Conservation (phyloP, 2,797 vertebrate genomes). For the Hyperoplus lanceolatus region DNA sequence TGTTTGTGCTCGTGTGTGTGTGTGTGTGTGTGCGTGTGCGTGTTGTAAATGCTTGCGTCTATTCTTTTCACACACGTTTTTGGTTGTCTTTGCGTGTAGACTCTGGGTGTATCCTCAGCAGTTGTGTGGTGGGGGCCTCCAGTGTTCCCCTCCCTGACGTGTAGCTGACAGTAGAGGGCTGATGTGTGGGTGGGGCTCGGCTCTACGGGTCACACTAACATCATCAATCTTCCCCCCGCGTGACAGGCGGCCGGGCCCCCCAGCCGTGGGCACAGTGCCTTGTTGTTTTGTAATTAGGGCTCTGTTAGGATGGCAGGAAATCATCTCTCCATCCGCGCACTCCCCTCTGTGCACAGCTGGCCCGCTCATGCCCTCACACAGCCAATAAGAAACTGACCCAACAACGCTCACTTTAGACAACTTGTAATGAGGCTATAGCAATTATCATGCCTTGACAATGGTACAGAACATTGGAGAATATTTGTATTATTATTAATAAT, state of each 20-base stretch:
- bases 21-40: neutral
- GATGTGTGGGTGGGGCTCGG: conserved; percentile 85
- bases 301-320: conserved; percentile 88
- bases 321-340: conserved; percentile 74
- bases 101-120: conserved; percentile 38
- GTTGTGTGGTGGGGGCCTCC: conserved; percentile 35
- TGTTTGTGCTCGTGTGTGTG: too few species aligned
- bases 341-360: conserved; percentile 79
- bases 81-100: conserved; percentile 31
- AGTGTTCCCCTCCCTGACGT: conserved; percentile 68
- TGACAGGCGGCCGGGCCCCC: conserved; percentile 83
- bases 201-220: conserved; percentile 89
- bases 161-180: conserved; percentile 79
- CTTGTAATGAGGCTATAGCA: conserved; percentile 38
- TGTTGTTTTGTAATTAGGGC: conserved; percentile 92
- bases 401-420: conserved; percentile 11
- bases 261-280: conserved; percentile 85
- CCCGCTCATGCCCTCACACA: conserved; percentile 46
- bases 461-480: neutral
- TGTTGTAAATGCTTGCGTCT: conserved; percentile 11
- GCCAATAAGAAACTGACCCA: conserved; percentile 56
- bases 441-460: conserved; percentile 8
- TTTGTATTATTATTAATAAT: conserved; percentile 1
- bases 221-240: conserved; percentile 88
- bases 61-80: conserved; percentile 47